Percentiles rank a stretch among this genome's conserved stretches.
Conservation (phyloP, 2,113 vertebrate genomes). For the Lichenostomus cassidix region DNA sequence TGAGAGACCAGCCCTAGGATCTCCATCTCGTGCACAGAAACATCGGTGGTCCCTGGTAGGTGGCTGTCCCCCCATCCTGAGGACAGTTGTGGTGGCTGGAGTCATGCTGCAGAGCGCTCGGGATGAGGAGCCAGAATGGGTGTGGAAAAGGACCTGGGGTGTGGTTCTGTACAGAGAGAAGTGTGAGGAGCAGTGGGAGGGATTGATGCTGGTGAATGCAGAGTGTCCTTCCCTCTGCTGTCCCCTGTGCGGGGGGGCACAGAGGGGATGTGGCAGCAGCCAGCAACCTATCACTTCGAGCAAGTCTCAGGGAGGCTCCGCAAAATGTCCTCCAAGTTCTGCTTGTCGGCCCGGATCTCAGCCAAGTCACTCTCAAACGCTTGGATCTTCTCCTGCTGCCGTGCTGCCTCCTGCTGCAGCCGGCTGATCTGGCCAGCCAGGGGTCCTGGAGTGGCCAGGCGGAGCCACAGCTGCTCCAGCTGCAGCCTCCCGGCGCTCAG, state of each 20-base stretch:
- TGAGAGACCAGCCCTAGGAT: not conserved
- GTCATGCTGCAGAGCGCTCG: accelerated
- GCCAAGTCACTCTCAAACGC: conserved; percentile 79
- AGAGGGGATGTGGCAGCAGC: not conserved
- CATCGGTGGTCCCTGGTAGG: not conserved
- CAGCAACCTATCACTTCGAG: conserved; percentile 6
- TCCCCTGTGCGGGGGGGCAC: not conserved
- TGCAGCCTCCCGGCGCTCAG: conserved; percentile 75
- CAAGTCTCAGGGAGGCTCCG: conserved; percentile 82
- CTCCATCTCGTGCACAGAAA: not conserved
- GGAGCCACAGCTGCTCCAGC: conserved; percentile 75
- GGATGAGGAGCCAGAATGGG: not conserved
- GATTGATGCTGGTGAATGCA: not conserved
- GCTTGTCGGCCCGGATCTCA: conserved; percentile 83
- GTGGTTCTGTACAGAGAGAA: not conserved
- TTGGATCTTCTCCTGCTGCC: conserved; percentile 78
- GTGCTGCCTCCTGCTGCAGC: conserved; percentile 76
- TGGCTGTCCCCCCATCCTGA: not conserved
- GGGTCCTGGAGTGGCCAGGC: conserved; percentile 60
- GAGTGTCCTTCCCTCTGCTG: not conserved
- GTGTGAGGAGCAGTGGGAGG: not conserved
- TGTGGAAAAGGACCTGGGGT: not conserved
- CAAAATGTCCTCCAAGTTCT: conserved; percentile 87
- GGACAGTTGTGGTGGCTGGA: not conserved
- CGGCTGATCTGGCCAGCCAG: conserved; percentile 79